Base-by-base conservation (phyloP, 2,888 invertebrate species). In the Hesperia comma region DNA sequence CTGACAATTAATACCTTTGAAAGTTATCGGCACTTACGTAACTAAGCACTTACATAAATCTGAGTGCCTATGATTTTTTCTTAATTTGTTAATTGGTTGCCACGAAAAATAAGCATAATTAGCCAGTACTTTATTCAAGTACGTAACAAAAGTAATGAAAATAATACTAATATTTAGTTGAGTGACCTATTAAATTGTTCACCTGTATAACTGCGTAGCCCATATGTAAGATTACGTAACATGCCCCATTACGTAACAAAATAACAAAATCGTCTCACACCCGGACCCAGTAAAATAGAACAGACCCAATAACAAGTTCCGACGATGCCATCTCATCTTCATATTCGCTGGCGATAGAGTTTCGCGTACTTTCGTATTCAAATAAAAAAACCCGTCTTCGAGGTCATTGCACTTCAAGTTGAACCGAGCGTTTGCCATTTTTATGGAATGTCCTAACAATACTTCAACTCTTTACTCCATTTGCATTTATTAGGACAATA, bases 291-390 rank as follows among this genome's bases (percentile, higher is more conserved):
- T 33, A 63, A 67, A 19, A 37, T 40, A 26, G 26, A 26, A 56
- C 37, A 56, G 32, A 54, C 55, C 26, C 51, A 57, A 57, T 57
- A 63, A 56, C 56, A 51, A 57, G 56, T 46, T 56, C 26, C 49
- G 32, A 5, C 63, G 49, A 33, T 46, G 56, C 63, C 74, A 75
- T 73, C 70, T 68, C 73, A 73, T 75, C 72, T 74, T 74, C 74
- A 74, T 75, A 72, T 77, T 75, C 71, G 71, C 75, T 68, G 69
- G 71, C 75, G 72, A 75, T 79, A 72, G 74, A 74, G 75, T 73
- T 80, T 76, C 69, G 77, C 77, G 78, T 79, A 77, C 77, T 81
- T 79, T 79, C 76, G 74, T 77, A 78, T 82, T 81, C 79, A 77
- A 77, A 73, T 75, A 51, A 15, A 43, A 60, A 53, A 54, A 43